Evolutionary conservation across 2,797 vertebrate genomes (phyloP), one percentile per base, ranked within the genome.

Genomic region (Anabas testudineus): DNA sequence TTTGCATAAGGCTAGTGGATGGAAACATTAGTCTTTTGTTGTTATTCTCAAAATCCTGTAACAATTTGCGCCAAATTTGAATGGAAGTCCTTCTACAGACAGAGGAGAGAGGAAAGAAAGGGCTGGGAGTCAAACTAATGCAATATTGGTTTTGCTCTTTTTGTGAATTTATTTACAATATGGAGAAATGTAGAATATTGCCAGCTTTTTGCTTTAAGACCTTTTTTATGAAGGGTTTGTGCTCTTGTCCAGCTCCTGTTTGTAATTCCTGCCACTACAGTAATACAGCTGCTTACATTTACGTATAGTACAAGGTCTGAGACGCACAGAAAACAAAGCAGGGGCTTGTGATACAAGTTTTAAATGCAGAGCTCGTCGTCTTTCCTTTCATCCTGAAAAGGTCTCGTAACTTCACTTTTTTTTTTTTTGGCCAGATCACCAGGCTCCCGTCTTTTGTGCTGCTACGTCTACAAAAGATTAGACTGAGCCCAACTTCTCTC

Each of bases 381-480:
- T 2, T 14, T 65, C n/a, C 9, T 55, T 58, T 69, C 56, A 32
- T 28, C 52, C 5, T 32, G 5, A 39, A 14, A 60, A 54, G 30
- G 9, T 67, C 55, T 53, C 1, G 15, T 15, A n/a, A 64, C 39
- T 51, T 41, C 36, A 39, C 51, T 63, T 26, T 6, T 28, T 28
- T 28, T 28, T 52, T 51, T 60, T 30, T 49, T 53, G 19, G 26
- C 55, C 19, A 51, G 6, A 41, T 43, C 30, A 52, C 45, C 37
- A 32, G 12, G 21, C 56, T 19, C 54, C 24, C 28, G 42, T 63
- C 14, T 63, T 56, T 67, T 64, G 43, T 64, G 42, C 39, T 26
- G 1, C 5, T 47, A 47, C 15, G 22, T 26, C 53, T 21, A 37
- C 34, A 37, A 24, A 57, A 48, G 39, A 80, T 82, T 53, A 67